Evolutionary conservation across 2,888 invertebrate genomes (phyloP).

Genomic region (Limenitis camilla): DNA sequence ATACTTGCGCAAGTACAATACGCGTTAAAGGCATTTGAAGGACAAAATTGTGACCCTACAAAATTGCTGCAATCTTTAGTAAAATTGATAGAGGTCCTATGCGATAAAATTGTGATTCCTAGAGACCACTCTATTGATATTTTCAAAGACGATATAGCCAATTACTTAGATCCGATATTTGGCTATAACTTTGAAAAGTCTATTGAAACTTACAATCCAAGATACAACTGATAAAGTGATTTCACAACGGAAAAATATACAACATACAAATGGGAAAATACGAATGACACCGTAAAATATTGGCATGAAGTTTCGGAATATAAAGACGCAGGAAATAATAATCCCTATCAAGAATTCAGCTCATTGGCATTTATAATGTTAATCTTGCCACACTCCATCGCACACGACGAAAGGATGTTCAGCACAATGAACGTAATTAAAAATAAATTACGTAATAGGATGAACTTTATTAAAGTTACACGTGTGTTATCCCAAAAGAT

Average conservation of each 20-base stretch:
- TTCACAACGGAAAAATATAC: conserved; percentile 9
- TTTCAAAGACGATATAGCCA: too few relatives aligned
- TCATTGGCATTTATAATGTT: conserved; percentile 10
- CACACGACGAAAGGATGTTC: conserved; percentile 14
- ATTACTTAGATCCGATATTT: too few relatives aligned
- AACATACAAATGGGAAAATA: conserved; percentile 1
- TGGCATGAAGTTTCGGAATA: not conserved
- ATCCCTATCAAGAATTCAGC: conserved; percentile 9
- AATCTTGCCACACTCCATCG: conserved; percentile 17
- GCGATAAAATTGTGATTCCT: not conserved
- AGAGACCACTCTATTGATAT: not conserved
- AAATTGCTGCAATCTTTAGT: not conserved
- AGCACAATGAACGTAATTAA: conserved; percentile 13
- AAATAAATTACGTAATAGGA: not conserved
- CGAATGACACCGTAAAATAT: not conserved
- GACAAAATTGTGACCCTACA: not conserved
- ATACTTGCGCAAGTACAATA: not conserved
- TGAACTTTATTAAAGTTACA: too few relatives aligned
- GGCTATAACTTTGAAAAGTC: too few relatives aligned
- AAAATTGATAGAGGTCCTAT: not conserved
- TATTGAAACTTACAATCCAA: too few relatives aligned
- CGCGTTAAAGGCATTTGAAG: conserved; percentile 3
- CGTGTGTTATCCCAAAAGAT: too few relatives aligned
- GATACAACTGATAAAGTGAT: conserved; percentile 8
- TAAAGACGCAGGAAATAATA: conserved; percentile 8